A percentile compares a stretch with the other conserved stretches of the same genome.
Conservation (phyloP, 2,888 invertebrate genomes). For the Yponomeuta evonymella region DNA sequence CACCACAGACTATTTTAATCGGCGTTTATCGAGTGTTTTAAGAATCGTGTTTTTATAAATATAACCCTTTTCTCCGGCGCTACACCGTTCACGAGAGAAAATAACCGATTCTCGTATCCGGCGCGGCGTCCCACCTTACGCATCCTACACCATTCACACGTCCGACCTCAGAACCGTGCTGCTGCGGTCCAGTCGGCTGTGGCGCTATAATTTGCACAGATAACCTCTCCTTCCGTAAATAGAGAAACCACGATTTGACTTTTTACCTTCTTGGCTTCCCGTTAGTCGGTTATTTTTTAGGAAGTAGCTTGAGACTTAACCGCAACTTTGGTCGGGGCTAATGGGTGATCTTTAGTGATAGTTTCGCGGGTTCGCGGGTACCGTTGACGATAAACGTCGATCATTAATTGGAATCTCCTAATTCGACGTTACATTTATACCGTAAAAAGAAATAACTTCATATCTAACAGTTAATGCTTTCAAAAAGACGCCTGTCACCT, state of each 20-base stretch:
- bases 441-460: too few relatives aligned
- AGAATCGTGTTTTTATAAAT: too few relatives aligned
- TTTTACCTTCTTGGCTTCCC: slow-evolving; percentile 24
- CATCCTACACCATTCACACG: neutral
- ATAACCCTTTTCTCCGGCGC: too few relatives aligned
- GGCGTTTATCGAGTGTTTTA: too few relatives aligned
- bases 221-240: slow-evolving; percentile 67
- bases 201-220: slow-evolving; percentile 47
- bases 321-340: neutral
- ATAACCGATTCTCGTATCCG: neutral
- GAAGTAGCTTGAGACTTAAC: neutral
- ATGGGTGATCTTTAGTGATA: neutral
- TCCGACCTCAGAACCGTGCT: neutral
- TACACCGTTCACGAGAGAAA: too few relatives aligned
- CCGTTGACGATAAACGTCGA: slow-evolving; percentile 19
- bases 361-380: neutral
- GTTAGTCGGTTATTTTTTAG: neutral
- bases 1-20: too few relatives aligned
- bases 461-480: too few relatives aligned
- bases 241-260: slow-evolving; percentile 65
- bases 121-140: neutral
- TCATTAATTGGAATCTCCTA: slow-evolving; percentile 32
- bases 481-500: too few relatives aligned
- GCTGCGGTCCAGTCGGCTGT: slow-evolving; percentile 19
- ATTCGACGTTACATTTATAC: neutral